phyloP scores from a whole-genome alignment of 1,140 invertebrate genomes.

The Drosophila subobscura region DNA sequence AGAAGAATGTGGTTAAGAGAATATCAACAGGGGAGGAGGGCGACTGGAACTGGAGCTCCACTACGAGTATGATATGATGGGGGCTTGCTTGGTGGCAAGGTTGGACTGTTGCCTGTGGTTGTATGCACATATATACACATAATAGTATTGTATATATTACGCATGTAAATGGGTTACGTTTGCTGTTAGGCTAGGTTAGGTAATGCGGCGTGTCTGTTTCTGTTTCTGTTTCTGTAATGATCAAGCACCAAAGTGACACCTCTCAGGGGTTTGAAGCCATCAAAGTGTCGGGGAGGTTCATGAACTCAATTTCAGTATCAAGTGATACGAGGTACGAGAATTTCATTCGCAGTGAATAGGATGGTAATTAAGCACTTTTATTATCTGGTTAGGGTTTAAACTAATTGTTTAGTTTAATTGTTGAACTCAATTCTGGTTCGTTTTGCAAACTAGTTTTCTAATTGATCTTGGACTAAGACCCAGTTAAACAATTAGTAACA shows the following conservation, averaged over 20 bases:
- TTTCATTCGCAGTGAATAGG: neutral
- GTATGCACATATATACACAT: neutral
- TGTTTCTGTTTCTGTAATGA: conserved; percentile 25
- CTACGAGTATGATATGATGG: conserved; percentile 8
- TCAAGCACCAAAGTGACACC: conserved; percentile 19
- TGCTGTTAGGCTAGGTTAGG: conserved; percentile 45
- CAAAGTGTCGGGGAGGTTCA: conserved; percentile 18
- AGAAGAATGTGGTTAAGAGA: conserved; percentile 39
- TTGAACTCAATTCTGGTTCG: no score
- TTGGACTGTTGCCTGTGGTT: conserved; percentile 12
- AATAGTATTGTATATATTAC: conserved; percentile 18
- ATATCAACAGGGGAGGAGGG: conserved; percentile 16
- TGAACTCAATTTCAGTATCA: conserved; percentile 15
- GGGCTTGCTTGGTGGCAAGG: conserved; percentile 20
- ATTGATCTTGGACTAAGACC: no score
- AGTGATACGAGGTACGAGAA: no score
- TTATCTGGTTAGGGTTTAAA: no score
- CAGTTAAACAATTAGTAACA: no score
- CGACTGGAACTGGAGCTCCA: conserved; percentile 18
- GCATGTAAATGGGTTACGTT: conserved; percentile 43
- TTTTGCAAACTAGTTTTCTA: no score
- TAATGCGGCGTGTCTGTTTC: conserved; percentile 19
- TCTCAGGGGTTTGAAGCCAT: conserved; percentile 23
- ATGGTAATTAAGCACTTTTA: no score
- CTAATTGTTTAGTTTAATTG: no score